Evolutionary conservation across 2,888 invertebrate species (phyloP).

Genomic region (Orchesella flavescens): DNA sequence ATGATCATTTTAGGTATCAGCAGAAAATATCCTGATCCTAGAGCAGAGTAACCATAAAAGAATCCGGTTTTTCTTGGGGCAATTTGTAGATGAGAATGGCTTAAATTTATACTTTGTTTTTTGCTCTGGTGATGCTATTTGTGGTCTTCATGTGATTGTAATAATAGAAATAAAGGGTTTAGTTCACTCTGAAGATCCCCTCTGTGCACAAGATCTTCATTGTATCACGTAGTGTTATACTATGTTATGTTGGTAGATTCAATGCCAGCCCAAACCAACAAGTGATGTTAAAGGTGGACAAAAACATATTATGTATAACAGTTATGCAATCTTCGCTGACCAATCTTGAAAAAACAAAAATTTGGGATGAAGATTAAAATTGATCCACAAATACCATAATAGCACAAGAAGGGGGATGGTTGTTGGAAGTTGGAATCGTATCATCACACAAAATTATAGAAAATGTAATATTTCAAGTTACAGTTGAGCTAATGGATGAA

Average conservation of each 20-base stretch:
- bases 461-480: too few species aligned
- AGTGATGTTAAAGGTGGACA: slow-evolving; percentile 2
- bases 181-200: not conserved
- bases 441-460: too few species aligned
- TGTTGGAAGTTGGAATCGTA: too few species aligned
- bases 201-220: too few species aligned
- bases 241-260: too few species aligned
- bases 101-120: slow-evolving; percentile 45
- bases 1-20: slow-evolving; percentile 41
- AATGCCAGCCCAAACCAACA: too few species aligned
- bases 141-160: slow-evolving; percentile 56
- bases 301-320: not conserved
- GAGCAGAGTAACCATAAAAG: slow-evolving; percentile 36
- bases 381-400: too few species aligned
- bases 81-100: slow-evolving; percentile 51
- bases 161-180: slow-evolving; percentile 33
- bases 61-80: slow-evolving; percentile 64
- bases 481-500: too few species aligned
- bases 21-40: slow-evolving; percentile 34
- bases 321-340: slow-evolving; percentile 23
- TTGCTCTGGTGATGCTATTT: slow-evolving; percentile 52
- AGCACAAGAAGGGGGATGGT: too few species aligned
- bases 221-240: too few species aligned
- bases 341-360: too few species aligned
- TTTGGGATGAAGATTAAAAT: too few species aligned